Evolutionary conservation across 2,113 vertebrate genomes (phyloP).

Genomic region (Aviceda subcristata): DNA sequence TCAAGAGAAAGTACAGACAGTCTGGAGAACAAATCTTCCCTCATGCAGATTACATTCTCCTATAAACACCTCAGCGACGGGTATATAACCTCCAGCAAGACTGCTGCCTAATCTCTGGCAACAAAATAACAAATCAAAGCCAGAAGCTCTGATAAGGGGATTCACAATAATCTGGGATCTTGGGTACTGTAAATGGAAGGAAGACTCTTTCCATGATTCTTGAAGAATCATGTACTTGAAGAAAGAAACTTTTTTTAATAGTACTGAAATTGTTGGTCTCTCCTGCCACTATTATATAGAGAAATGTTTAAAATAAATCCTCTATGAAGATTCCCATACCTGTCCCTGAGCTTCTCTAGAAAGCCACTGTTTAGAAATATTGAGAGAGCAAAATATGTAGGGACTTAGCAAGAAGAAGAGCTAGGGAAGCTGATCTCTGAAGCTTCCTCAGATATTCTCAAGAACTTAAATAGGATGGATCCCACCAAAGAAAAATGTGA

Average conservation of each 20-base stretch:
- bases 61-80: not conserved
- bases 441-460: not conserved
- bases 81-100: not conserved
- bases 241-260: not conserved
- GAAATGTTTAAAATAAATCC: not conserved
- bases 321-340: not conserved
- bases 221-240: not conserved
- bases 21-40: conserved; percentile 3
- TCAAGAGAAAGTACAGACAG: conserved; percentile 21
- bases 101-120: not conserved
- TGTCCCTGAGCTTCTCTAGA: not conserved
- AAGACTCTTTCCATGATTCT: not conserved
- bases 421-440: not conserved
- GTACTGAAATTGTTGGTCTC: not conserved
- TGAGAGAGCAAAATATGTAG: not conserved
- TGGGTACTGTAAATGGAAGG: not conserved
- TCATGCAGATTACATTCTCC: not conserved
- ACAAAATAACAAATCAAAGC: not conserved
- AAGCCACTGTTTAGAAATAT: not conserved
- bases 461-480: not conserved
- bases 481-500: not conserved
- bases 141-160: not conserved
- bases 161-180: not conserved
- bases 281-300: not conserved
- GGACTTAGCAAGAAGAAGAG: not conserved